Percentiles rank a stretch among this genome's conserved stretches.
These are phyloP conservation scores for Paramisgurnus dabryanus DNA, from an alignment of 2,113 vertebrate species.

Conservation along the genomic window DNA sequence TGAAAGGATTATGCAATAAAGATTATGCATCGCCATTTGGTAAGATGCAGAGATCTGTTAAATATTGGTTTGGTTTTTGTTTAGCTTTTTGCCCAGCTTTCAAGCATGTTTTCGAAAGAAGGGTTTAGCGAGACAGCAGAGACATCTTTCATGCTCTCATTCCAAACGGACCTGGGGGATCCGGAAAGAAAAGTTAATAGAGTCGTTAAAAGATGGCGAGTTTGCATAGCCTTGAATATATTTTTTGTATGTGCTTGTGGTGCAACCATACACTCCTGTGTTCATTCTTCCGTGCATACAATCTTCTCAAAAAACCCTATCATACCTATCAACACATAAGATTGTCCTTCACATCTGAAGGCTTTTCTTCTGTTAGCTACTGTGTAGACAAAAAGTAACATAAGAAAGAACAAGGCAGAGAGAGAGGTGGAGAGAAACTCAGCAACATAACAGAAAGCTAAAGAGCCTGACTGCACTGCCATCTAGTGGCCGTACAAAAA, in stretches of 20 bases:
- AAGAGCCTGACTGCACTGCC: slow-evolving; percentile 56
- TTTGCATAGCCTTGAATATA: not conserved
- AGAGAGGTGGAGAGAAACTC: not conserved
- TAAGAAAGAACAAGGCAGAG: slow-evolving; percentile 10
- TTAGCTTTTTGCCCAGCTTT: not conserved
- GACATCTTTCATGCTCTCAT: slow-evolving; percentile 10
- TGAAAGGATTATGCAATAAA: slow-evolving; percentile 10
- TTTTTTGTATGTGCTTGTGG: not conserved
- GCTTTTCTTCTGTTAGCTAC: slow-evolving; percentile 15
- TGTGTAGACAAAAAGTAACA: slow-evolving; percentile 31
- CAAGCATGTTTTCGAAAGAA: not conserved
- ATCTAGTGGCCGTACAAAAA: slow-evolving; percentile 53
- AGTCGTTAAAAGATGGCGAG: not conserved
- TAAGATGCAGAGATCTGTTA: not conserved
- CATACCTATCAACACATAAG: slow-evolving; percentile 6
- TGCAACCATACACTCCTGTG: not conserved
- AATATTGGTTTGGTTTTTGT: not conserved
- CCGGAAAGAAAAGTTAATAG: not conserved
- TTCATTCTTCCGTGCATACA: not conserved
- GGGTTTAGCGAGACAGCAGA: slow-evolving; percentile 7
- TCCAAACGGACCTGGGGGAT: not conserved
- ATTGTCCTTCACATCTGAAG: slow-evolving; percentile 36
- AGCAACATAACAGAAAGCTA: not conserved
- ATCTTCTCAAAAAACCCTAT: slow-evolving; percentile 6
- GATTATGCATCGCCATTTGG: too few relatives aligned